Base-by-base conservation (phyloP, 2,888 invertebrate species). In the Sarcophaga variegata region DNA sequence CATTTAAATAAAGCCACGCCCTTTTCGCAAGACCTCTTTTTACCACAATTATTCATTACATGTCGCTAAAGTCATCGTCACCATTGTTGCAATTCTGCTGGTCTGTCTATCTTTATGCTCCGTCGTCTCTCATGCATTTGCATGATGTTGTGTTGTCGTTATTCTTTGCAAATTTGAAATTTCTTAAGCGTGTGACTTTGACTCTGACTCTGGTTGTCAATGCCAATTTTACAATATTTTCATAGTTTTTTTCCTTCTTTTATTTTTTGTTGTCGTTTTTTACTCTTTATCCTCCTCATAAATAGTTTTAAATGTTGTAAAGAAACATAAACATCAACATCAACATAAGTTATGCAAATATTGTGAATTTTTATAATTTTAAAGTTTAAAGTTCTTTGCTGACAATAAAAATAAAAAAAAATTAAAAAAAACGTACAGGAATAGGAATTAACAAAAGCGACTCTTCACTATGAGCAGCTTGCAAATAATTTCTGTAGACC, bases 31-130 rank as follows among this genome's bases (percentile, higher is more conserved):
- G 87, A 87, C 81, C 84, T 81, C 72, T 54, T 87, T 79, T 79
- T 67, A 76, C 82, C 81, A 82, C 87, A 84, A 87, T 76, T 87
- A 87, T 84, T 84, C 84, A 84, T 84, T 84, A 72, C 78, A 87
- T 84, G 75, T 76, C 47, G 54, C 54, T 37, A 37, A 37, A 37
- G 37, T 37, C 37, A 37, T 74, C 67, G 54, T 72, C 60, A 63
- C 70, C 47, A 5, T 60, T 72, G 27, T 77, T 37, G 49, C 3
- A 25, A 63, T 69, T 63, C 81, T 63, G 45, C 25, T 25, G 12
- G 47, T 62, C 12, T 54, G 47, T 62, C 12, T 54, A 60, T 83
- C 25, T 66, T 25, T 20, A 64, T 71, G 20, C 47, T 54, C 54
- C n/a, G 77, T 72, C 22, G 22, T 22, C 22, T 1, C 27, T 69